These are phyloP conservation scores for Anthophora plumipes DNA, from an alignment of 2,888 invertebrate genomes.

Conservation along the genomic window DNA sequence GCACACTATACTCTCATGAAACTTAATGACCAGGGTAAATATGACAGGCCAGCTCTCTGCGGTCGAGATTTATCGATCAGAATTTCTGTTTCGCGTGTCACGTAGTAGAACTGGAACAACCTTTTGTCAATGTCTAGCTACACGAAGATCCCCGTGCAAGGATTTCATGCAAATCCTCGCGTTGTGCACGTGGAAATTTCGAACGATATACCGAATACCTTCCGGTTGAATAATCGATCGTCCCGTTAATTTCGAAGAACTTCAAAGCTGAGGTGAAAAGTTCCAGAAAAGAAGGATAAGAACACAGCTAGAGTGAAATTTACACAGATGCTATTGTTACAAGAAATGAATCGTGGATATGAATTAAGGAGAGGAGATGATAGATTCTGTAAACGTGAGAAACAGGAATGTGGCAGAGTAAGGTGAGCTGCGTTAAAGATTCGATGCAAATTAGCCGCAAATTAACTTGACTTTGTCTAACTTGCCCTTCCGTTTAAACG, in stretches of 20 bases:
- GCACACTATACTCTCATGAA: slow-evolving; percentile 2
- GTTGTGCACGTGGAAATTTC: not conserved
- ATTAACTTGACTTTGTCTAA: slow-evolving; percentile 60
- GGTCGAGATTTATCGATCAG: slow-evolving; percentile 49
- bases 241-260: too few species aligned
- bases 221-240: not conserved
- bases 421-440: slow-evolving; percentile 16
- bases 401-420: not conserved
- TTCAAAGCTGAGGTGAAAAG: not conserved
- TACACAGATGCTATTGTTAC: too few species aligned
- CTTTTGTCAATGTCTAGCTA: slow-evolving; percentile 44
- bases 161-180: slow-evolving; percentile 35
- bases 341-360: not conserved
- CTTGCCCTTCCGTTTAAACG: slow-evolving; percentile 46
- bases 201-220: slow-evolving; percentile 5
- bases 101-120: slow-evolving; percentile 43
- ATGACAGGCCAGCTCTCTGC: slow-evolving; percentile 9
- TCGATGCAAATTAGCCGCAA: slow-evolving; percentile 50
- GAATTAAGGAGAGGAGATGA: not conserved
- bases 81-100: slow-evolving; percentile 57
- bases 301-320: too few species aligned
- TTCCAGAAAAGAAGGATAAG: not conserved
- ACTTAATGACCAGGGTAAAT: slow-evolving; percentile 24
- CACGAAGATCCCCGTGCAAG: slow-evolving; percentile 12
- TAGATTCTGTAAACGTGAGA: not conserved